These are phyloP conservation scores for Autographa gamma DNA, from an alignment of 2,888 invertebrate species.

Conservation along the genomic window DNA sequence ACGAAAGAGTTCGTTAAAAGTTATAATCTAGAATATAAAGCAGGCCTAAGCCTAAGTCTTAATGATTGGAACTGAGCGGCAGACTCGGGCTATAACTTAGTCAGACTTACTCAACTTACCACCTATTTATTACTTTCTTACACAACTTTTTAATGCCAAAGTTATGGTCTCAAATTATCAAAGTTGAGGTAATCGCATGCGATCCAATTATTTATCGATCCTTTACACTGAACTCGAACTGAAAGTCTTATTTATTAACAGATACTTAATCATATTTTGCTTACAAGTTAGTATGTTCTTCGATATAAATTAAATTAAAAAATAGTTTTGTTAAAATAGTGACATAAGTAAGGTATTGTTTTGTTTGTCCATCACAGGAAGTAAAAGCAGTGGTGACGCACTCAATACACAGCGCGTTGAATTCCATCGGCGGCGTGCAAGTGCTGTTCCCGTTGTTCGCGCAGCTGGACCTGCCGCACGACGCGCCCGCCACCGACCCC, in stretches of 20 bases:
- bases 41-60: background rate
- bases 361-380: slow-evolving; percentile 90
- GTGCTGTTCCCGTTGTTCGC: slow-evolving; percentile 99
- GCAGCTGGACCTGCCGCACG: slow-evolving; percentile 98
- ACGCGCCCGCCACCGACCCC: slow-evolving; percentile 93
- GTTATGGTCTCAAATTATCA: slow-evolving; percentile 19
- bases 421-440: slow-evolving; percentile 99
- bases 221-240: background rate
- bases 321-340: background rate
- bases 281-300: background rate
- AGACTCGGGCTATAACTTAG: slow-evolving; percentile 21
- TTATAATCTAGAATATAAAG: background rate
- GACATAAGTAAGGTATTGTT: background rate
- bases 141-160: slow-evolving; percentile 21
- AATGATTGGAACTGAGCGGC: slow-evolving; percentile 18
- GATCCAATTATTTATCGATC: slow-evolving; percentile 1
- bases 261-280: background rate
- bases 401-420: slow-evolving; percentile 99
- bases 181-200: slow-evolving; percentile 15
- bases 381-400: slow-evolving; percentile 99
- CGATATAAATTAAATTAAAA: background rate
- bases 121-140: slow-evolving; percentile 32
- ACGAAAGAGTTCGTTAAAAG: background rate
- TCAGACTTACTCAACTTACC: slow-evolving; percentile 23
- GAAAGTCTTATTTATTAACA: background rate